phyloP scores from a whole-genome alignment of 2,113 vertebrate genomes.

The Gorsachius goisagi region DNA sequence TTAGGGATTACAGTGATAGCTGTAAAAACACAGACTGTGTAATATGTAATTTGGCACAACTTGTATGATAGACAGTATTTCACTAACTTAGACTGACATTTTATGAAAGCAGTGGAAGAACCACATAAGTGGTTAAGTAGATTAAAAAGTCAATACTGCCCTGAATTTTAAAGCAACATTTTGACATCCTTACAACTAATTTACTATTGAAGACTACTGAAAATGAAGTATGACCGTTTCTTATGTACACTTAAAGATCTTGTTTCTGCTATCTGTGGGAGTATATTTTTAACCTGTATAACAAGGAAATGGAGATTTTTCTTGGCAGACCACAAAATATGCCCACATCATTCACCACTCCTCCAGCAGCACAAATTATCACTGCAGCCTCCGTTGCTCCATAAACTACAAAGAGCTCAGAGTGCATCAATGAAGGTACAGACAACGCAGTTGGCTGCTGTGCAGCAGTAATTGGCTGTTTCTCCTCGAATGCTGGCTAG shows the following conservation, averaged over 20 bases:
- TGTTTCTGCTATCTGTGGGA: background rate
- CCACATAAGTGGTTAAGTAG: background rate
- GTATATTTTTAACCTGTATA: background rate
- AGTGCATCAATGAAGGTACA: background rate
- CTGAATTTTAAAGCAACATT: background rate
- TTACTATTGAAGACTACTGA: background rate
- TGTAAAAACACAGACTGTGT: background rate
- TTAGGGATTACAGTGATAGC: background rate
- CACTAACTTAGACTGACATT: background rate
- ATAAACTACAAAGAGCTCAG: too few species aligned
- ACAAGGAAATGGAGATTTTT: background rate
- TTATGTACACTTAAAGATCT: background rate
- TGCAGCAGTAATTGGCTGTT: background rate
- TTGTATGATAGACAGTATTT: background rate
- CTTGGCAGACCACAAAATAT: background rate
- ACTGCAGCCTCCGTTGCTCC: background rate
- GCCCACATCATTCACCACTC: background rate
- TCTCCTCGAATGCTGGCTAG: background rate
- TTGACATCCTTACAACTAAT: background rate
- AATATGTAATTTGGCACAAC: background rate
- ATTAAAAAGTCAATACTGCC: background rate
- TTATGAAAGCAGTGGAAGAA: background rate
- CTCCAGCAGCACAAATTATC: background rate
- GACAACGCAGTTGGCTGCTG: background rate
- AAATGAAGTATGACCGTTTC: background rate